Base-by-base conservation (phyloP, 1,140 invertebrate genomes). In the Drosophila simulans region DNA sequence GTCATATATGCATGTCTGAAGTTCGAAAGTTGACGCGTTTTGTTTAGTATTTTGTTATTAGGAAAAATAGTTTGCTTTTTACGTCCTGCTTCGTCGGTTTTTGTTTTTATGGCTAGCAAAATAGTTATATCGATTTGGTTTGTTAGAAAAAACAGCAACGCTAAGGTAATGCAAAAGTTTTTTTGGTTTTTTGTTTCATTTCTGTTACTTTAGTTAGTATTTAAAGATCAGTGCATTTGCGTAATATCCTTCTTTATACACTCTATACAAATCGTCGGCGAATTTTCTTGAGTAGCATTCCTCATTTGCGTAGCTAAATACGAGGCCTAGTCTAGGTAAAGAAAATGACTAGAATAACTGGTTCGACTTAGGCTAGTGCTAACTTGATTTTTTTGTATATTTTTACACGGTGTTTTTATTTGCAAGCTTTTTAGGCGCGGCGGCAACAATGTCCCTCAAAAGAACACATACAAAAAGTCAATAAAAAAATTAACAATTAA, bases 401-500 rank as follows among this genome's bases (percentile, higher is more conserved):
- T 84, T 77, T 73, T 77, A 77, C 79, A 79, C 64, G 71, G 77
- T 70, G 68, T 80, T 58, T 48, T 70, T 57, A 76, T 55, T 79
- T 75, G 45, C 60, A 71, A 86, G 78, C 80, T 82, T 83, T 74
- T 72, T 63, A 82, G 79, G 90, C 90, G 80, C 90, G 85, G 82
- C 90, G 90, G 90, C 90, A 91, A 91, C 85, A 90, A 91, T 90
- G 84, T 91, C 75, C 78, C 72, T 82, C 53, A 55, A 64, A 82
- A 76, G 43, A 79, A 86, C 46, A 75, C 39, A 49, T 17, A 10
- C 34, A 58, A 78, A 55, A 79, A 56, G 31, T 56, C 48, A 64
- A 45, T 45, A 37, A 45, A 62, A 60, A 79, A 65, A 49, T 34
- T 34, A 55, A 45, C 52, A 53, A 40, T 62, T 64, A 74, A 11